Conservation (phyloP, 2,113 vertebrate genomes). For the Mastomys coucha region DNA sequence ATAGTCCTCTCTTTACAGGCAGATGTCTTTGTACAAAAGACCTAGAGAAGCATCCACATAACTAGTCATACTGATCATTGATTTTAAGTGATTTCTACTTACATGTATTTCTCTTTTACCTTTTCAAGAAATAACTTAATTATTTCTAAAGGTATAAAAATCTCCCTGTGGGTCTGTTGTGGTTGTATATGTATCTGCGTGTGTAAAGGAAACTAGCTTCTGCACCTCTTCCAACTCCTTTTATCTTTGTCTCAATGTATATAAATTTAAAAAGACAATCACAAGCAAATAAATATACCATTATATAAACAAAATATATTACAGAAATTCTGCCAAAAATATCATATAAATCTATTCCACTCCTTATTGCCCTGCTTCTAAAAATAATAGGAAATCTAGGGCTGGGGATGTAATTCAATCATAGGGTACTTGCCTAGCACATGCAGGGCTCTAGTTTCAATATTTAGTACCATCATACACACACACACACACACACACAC, state of each 20-base stretch:
- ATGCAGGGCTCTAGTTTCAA: neutral
- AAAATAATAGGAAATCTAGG: neutral
- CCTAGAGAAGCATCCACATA: neutral
- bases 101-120: neutral
- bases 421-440: neutral
- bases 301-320: neutral
- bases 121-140: conserved; percentile 16
- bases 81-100: neutral
- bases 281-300: neutral
- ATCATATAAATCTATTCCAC: conserved; percentile 29
- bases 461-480: neutral
- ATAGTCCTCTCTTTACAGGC: neutral
- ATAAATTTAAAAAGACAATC: too few relatives aligned
- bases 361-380: neutral
- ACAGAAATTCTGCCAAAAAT: neutral
- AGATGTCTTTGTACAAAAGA: neutral
- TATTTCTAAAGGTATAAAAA: conserved; percentile 6
- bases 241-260: neutral
- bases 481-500: neutral
- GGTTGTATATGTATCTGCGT: neutral
- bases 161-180: neutral
- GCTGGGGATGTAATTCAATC: neutral
- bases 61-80: neutral
- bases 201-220: neutral
- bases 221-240: neutral